Conservation (phyloP, 1,140 invertebrate genomes). For the Caenorhabditis briggsae region DNA sequence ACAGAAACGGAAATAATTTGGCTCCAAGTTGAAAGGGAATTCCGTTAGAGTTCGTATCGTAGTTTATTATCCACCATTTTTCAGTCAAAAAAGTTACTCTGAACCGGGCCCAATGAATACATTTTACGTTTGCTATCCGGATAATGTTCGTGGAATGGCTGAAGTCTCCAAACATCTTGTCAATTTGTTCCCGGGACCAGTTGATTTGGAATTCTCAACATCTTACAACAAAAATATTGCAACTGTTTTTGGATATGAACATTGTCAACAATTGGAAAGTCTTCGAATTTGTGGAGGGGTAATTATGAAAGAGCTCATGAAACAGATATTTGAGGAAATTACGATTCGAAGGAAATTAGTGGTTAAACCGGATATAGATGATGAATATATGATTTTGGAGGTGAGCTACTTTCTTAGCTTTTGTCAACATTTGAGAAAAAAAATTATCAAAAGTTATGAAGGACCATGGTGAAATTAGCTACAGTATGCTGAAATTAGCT, state of each 20-base stretch:
- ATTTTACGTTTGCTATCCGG: neutral
- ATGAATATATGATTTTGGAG: slow-evolving; percentile 19
- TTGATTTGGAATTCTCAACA: neutral
- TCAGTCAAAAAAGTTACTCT: neutral
- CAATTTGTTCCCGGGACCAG: neutral
- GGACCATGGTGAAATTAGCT: too few relatives aligned
- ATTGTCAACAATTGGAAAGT: neutral
- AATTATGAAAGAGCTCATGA: neutral
- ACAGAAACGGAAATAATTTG: too few relatives aligned
- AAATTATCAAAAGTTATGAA: too few relatives aligned
- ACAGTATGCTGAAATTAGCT: too few relatives aligned
- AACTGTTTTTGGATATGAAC: neutral
- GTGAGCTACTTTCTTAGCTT: neutral
- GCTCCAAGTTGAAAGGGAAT: too few relatives aligned
- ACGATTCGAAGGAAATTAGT: neutral
- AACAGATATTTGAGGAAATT: neutral
- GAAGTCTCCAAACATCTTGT: neutral
- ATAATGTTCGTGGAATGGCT: neutral
- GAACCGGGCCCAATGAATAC: neutral
- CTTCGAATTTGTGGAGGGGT: neutral
- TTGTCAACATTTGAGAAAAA: neutral
- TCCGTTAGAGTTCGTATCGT: too few relatives aligned
- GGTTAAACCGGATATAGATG: neutral
- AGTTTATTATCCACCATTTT: too few relatives aligned
- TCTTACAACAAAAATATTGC: neutral